Evolutionary conservation across 2,797 vertebrate species (phyloP).

Genomic region (Myripristis murdjan): DNA sequence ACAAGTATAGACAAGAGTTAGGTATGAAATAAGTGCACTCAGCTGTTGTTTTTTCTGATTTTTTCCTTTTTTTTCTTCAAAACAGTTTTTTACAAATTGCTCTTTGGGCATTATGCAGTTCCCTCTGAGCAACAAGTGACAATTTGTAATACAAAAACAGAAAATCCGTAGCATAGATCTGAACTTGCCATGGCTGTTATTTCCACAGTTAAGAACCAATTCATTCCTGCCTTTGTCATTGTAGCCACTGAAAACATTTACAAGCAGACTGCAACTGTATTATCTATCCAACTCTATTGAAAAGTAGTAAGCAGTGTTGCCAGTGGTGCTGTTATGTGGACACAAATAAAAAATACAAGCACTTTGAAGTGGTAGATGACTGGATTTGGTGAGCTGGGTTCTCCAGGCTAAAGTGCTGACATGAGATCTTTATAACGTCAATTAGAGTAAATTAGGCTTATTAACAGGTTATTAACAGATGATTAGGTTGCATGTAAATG

Average conservation of each 20-base stretch:
- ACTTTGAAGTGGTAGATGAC: not conserved
- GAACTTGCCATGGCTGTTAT: too few species aligned
- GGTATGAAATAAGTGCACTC: not conserved
- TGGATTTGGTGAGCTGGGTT: not conserved
- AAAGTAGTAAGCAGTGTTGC: constrained; percentile 1
- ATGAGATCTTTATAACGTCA: constrained; percentile 24
- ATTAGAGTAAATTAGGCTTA: constrained; percentile 40
- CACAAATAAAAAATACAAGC: not conserved
- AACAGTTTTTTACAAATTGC: not conserved
- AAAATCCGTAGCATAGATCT: too few species aligned
- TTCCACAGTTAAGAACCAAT: too few species aligned
- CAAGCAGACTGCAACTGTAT: not conserved
- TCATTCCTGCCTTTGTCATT: not conserved
- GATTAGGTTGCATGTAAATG: constrained; percentile 58
- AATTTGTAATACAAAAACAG: too few species aligned
- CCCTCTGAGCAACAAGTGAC: not conserved
- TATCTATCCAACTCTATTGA: too few species aligned
- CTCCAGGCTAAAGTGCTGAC: not conserved
- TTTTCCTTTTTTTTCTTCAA: too few species aligned
- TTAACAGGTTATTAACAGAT: constrained; percentile 54
- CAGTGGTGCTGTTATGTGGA: not conserved
- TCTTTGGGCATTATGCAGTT: not conserved
- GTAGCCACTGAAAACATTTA: not conserved
- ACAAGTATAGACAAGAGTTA: constrained; percentile 3
- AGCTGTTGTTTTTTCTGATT: not conserved